Percentiles rank a stretch among this genome's conserved stretches.
phyloP scores from a whole-genome alignment of 2,888 invertebrate genomes.

The Hololepta plana region DNA sequence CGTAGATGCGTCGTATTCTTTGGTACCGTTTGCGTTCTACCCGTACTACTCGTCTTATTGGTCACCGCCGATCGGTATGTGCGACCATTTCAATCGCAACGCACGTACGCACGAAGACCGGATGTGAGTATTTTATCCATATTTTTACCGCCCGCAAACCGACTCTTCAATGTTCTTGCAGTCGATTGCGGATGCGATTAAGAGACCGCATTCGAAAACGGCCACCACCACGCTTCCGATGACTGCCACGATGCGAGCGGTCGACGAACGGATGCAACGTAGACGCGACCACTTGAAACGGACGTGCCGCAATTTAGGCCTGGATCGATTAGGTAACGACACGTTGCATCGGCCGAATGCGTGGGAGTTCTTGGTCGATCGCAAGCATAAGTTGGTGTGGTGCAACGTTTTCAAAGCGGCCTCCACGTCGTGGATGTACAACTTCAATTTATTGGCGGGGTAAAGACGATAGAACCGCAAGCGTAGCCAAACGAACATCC shows the following conservation, averaged over 20 bases:
- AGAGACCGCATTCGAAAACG: slow-evolving; percentile 4
- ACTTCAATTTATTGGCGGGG: slow-evolving; percentile 73
- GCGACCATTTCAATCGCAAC: slow-evolving; percentile 27
- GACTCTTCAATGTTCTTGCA: slow-evolving; percentile 2
- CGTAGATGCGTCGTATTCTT: slow-evolving; percentile 40
- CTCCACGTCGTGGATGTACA: slow-evolving; percentile 87
- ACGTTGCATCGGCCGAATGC: slow-evolving; percentile 52
- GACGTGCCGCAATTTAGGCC: slow-evolving; percentile 40
- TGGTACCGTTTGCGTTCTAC: slow-evolving; percentile 38
- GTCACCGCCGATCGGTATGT: slow-evolving; percentile 43
- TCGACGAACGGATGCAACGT: slow-evolving; percentile 38
- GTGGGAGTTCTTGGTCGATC: slow-evolving; percentile 72
- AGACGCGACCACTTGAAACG: slow-evolving; percentile 37
- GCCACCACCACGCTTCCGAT: slow-evolving; percentile 21
- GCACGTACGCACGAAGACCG: slow-evolving; percentile 26
- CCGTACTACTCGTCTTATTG: slow-evolving; percentile 38
- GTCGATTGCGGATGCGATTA: slow-evolving; percentile 6
- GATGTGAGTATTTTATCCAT: slow-evolving; percentile 5
- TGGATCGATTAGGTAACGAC: slow-evolving; percentile 39
- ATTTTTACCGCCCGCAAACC: background rate
- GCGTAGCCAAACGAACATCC: background rate
- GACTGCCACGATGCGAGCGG: slow-evolving; percentile 40
- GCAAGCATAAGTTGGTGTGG: slow-evolving; percentile 67
- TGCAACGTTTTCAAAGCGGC: slow-evolving; percentile 71
- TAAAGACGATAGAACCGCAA: slow-evolving; percentile 16